phyloP scores from a whole-genome alignment of 2,797 vertebrate species.

The Helicolenus hilgendorfi region DNA sequence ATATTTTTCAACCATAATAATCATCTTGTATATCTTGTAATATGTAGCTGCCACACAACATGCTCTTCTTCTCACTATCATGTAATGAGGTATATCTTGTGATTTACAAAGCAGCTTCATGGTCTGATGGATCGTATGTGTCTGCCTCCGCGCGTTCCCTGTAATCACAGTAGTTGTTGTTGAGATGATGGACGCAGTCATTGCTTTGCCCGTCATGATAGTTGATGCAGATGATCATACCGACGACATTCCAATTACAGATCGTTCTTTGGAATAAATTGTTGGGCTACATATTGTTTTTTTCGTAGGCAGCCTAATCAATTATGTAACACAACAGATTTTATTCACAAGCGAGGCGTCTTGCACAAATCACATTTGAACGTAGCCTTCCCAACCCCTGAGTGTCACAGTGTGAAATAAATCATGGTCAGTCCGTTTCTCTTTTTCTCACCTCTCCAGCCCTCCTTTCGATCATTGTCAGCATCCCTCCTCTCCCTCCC shows the following conservation, averaged over 20 bases:
- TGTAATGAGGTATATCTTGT: constrained; percentile 33
- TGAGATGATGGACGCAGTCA: constrained; percentile 44
- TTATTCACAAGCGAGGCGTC: constrained; percentile 9
- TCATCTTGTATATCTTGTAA: not conserved
- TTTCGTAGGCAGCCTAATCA: constrained; percentile 25
- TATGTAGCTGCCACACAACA: not conserved
- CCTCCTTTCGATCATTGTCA: constrained; percentile 62
- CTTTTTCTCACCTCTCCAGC: constrained; percentile 46
- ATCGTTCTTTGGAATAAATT: constrained; percentile 19
- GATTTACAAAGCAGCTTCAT: constrained; percentile 28
- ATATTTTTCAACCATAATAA: not conserved
- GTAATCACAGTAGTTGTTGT: constrained; percentile 51
- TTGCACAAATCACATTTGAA: constrained; percentile 26
- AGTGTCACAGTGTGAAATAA: constrained; percentile 49
- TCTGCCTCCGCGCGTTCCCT: constrained; percentile 36
- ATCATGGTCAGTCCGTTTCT: constrained; percentile 46
- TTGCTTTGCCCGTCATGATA: constrained; percentile 19
- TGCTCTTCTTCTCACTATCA: not conserved
- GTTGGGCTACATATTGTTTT: constrained; percentile 9
- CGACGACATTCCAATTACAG: constrained; percentile 35
- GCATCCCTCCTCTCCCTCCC: constrained; percentile 14
- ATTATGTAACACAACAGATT: constrained; percentile 38
- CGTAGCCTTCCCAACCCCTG: constrained; percentile 1
- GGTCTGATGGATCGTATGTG: constrained; percentile 42
- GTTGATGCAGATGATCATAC: constrained; percentile 39